Base-by-base conservation (phyloP, 2,888 invertebrate genomes). In the Ophioninae sp. region DNA sequence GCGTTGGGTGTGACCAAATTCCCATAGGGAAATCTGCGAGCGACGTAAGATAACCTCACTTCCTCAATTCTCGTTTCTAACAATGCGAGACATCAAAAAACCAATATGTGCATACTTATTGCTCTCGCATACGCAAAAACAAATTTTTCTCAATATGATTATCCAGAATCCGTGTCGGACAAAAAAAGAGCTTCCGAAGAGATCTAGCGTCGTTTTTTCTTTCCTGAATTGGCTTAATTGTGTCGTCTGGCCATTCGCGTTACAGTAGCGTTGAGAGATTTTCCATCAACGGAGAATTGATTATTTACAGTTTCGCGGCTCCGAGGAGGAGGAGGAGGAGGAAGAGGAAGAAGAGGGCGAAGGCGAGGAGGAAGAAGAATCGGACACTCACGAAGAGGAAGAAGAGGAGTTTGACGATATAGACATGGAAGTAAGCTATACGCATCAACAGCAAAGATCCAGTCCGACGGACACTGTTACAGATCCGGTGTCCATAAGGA, bases 21-120 rank as follows among this genome's bases (percentile, higher is more conserved):
- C 96, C 96, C 0, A 94, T 96, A 85, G 96, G 96, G 39, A 96
- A 95, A 92, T 94, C 95, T 39, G 93, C 95, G 5, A 94, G 95
- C 51, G 95, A 95, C 90, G 95, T 95, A 89, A 93, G 93, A 82
- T 92, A 93, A 82, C 87, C 87, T 89, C 79, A 88, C 81, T 85
- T 85, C 85, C 75, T 67, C 17, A 2, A 51, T 81, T 13, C 6
- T 59, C 61, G 22, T n/a, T 58, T 23, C 67, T 61, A 51, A 17
- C 0, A 10, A 51, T 17, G 17, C 51, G 51, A 6, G 2, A 51
- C 51, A 51, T 17, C 1, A 3, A 0, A 17, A 17, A 13, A 51
- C 51, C 30, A 30, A 17, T 0, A 51, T 17, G 5, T 17, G 51
- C 13, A 17, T 51, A 13, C 13, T 0, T 13, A 3, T 13, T 51